Conservation (phyloP, 2,888 invertebrate genomes). For the Eurytoma adleriae region DNA sequence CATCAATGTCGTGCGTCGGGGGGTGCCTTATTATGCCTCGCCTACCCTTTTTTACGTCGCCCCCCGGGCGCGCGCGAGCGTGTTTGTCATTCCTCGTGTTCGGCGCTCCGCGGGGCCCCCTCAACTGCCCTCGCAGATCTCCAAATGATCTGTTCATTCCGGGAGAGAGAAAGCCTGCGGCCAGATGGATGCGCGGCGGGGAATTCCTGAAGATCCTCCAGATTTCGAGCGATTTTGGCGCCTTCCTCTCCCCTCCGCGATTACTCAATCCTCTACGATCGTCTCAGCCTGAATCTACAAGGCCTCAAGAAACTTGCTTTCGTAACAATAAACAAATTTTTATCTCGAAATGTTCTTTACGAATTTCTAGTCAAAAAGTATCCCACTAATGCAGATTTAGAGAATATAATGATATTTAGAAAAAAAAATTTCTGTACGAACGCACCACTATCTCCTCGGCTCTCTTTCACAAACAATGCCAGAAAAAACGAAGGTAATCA, state of each 20-base stretch:
- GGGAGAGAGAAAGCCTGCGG: not conserved
- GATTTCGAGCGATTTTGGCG: conserved; percentile 33
- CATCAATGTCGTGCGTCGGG: conserved; percentile 40
- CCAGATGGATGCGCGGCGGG: conserved; percentile 16
- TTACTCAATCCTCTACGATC: too few relatives aligned
- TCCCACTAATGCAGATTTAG: too few relatives aligned
- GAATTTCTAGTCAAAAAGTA: too few relatives aligned
- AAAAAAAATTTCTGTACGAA: too few relatives aligned
- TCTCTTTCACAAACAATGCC: too few relatives aligned
- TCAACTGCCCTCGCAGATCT: conserved; percentile 5
- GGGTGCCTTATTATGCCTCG: conserved; percentile 17
- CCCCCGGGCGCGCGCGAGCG: conserved; percentile 1
- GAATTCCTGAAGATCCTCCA: conserved; percentile 23
- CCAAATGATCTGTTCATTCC: conserved; percentile 31
- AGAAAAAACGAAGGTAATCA: too few relatives aligned
- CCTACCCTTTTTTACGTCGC: conserved; percentile 5
- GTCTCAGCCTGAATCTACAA: too few relatives aligned
- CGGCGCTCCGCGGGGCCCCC: not conserved
- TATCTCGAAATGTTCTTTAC: too few relatives aligned
- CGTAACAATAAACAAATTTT: too few relatives aligned
- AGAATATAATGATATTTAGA: too few relatives aligned
- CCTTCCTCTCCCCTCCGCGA: not conserved
- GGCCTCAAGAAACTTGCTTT: too few relatives aligned
- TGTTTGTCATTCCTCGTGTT: conserved; percentile 41
- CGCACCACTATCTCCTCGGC: too few relatives aligned